Evolutionary conservation across 2,888 invertebrate species (phyloP), one percentile per base, ranked within the genome.

Genomic region (Eupithecia pulchellata): DNA sequence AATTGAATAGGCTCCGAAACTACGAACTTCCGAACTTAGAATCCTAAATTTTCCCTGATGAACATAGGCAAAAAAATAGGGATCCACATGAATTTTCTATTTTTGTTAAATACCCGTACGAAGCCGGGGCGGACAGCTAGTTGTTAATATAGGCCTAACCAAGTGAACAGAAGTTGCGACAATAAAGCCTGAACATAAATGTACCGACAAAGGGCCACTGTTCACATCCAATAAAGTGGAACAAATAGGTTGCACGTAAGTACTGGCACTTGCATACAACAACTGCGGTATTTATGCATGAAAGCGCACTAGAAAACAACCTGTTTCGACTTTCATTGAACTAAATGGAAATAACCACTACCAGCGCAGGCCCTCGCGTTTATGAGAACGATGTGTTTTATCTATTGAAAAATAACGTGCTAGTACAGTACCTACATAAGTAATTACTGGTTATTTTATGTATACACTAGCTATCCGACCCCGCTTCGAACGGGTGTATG

Each of bases 291-390:
- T 69, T 72, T 74, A 75, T 74, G 71, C 75, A 81, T 79, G 83
- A 84, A 84, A 82, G 81, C 81, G 82, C 78, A 79, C 81, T 81
- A 80, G 80, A 84, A 79, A 80, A 78, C 79, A 81, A 82, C 82
- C 79, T 79, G 84, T 83, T 80, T 76, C 76, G 78, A 79, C 79
- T 79, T 81, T 82, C 82, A 82, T 81, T 84, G 82, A 82, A 86
- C 82, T 82, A 80, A 84, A 84, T 84, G 80, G 78, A 79, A 83
- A 81, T 78, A 25, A 11, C 52, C 52, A 52, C 52, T 52, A 25
- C 82, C 79, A 79, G 76, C 72, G 13, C 42, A 32, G 60, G 25
- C 34, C 61, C 25, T 34, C n/a, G 34, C 61, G 14, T 34, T 34
- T 32, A 25, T 14, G 61, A 34, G 34, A 61, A 61, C 25, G 25